Percentiles rank a stretch among this genome's conserved stretches.
Evolutionary conservation across 2,888 invertebrate species (phyloP).

Genomic region (Eupithecia subfuscata): DNA sequence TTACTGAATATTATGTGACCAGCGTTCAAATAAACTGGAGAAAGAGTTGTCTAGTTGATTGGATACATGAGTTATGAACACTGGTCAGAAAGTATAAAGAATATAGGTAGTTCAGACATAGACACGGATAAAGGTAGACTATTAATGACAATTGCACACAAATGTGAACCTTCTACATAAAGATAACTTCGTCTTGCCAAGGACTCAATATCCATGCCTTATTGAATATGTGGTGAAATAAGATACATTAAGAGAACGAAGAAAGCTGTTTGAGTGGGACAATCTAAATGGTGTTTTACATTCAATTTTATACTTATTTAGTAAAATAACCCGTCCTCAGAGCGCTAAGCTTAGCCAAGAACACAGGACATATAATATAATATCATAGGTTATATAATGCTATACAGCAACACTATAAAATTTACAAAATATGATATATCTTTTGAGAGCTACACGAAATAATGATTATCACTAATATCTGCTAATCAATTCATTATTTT

Average conservation of each 20-base stretch:
- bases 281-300: slow-evolving; percentile 52
- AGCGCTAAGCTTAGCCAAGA: slow-evolving; percentile 81
- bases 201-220: not conserved
- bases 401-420: slow-evolving; percentile 82
- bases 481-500: slow-evolving; percentile 80
- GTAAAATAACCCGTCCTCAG: slow-evolving; percentile 74
- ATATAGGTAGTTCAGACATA: slow-evolving; percentile 31
- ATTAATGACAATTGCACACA: not conserved
- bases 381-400: slow-evolving; percentile 73
- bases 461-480: slow-evolving; percentile 71
- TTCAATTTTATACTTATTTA: slow-evolving; percentile 54
- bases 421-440: slow-evolving; percentile 85
- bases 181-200: not conserved
- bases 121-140: not conserved
- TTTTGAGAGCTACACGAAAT: slow-evolving; percentile 82
- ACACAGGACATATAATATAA: slow-evolving; percentile 73
- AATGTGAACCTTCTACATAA: not conserved
- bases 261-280: slow-evolving; percentile 46
- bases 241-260: slow-evolving; percentile 36
- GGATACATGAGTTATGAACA: slow-evolving; percentile 35
- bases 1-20: slow-evolving; percentile 46
- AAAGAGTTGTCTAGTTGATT: slow-evolving; percentile 23
- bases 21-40: slow-evolving; percentile 46
- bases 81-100: slow-evolving; percentile 47
- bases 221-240: not conserved